Conservation (phyloP, 2,888 invertebrate species). For the Oxystoma pomonae region DNA sequence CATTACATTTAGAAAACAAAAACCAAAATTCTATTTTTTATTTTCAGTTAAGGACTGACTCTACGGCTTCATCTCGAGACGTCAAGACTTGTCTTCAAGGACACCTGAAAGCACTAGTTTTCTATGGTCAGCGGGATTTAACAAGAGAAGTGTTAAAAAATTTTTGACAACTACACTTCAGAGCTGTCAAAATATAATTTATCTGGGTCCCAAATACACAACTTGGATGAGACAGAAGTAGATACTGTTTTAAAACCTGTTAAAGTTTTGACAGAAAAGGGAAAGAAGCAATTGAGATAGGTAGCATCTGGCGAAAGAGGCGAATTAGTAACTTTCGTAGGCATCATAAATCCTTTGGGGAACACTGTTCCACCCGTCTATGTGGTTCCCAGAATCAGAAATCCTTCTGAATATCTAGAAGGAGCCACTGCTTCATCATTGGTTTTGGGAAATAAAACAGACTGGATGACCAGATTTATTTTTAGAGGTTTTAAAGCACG, state of each 20-base stretch:
- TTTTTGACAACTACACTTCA: conserved; percentile 17
- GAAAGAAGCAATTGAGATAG: conserved; percentile 8
- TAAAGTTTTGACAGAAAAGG: conserved; percentile 9
- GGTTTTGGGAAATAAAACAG: conserved; percentile 9
- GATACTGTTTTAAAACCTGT: conserved; percentile 14
- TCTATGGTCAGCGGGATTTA: conserved; percentile 24
- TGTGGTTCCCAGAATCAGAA: conserved; percentile 8
- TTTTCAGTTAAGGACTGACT: conserved; percentile 3
- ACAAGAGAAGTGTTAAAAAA: too few relatives aligned
- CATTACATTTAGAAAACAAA: not conserved
- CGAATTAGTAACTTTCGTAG: not conserved
- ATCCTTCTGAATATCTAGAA: conserved; percentile 9
- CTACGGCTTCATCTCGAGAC: conserved; percentile 7
- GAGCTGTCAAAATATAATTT: conserved; percentile 16
- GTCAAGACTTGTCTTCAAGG: conserved; percentile 17
- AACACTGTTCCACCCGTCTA: conserved; percentile 7
- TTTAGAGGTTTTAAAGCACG: conserved; percentile 2
- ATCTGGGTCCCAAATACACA: conserved; percentile 8
- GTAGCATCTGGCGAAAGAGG: conserved; percentile 6
- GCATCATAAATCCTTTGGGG: conserved; percentile 5
- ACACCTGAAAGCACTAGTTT: conserved; percentile 33
- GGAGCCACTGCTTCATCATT: conserved; percentile 7
- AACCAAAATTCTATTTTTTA: too few relatives aligned
- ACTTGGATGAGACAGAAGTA: conserved; percentile 16
- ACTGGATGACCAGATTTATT: conserved; percentile 8